These are phyloP conservation scores for Leptopilina myrica DNA, from an alignment of 2,888 invertebrate species.

Conservation along the genomic window DNA sequence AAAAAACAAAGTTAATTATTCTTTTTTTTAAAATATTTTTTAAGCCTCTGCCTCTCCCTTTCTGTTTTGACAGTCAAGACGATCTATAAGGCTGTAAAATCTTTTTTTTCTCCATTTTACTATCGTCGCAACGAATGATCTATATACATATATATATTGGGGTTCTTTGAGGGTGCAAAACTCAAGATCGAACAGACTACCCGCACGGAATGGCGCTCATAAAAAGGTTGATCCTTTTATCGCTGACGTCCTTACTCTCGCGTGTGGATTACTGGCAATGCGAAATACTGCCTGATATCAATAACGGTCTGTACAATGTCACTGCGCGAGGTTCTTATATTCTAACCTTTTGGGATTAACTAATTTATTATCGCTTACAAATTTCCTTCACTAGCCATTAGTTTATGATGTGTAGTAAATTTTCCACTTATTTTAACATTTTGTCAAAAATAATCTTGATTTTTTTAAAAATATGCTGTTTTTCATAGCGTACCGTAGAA, in stretches of 20 bases:
- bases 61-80: background rate
- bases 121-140: slow-evolving; percentile 7
- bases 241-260: slow-evolving; percentile 67
- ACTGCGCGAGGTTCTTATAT: slow-evolving; percentile 52
- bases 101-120: slow-evolving; percentile 4
- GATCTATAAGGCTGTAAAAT: slow-evolving; percentile 3
- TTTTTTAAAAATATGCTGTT: no score
- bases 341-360: slow-evolving; percentile 37
- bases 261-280: slow-evolving; percentile 68
- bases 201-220: slow-evolving; percentile 60
- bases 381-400: slow-evolving; percentile 2
- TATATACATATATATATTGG: slow-evolving; percentile 8
- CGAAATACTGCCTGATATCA: slow-evolving; percentile 69
- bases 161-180: slow-evolving; percentile 42
- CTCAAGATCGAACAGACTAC: slow-evolving; percentile 50
- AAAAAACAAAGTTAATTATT: no score
- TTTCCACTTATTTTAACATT: background rate
- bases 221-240: slow-evolving; percentile 74
- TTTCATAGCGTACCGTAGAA: no score
- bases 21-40: background rate
- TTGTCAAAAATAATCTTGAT: background rate
- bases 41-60: background rate
- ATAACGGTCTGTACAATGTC: slow-evolving; percentile 64
- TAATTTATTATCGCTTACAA: slow-evolving; percentile 27
- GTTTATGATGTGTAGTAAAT: background rate